phyloP scores from a whole-genome alignment of 2,113 vertebrate genomes.

The Xenopus borealis region DNA sequence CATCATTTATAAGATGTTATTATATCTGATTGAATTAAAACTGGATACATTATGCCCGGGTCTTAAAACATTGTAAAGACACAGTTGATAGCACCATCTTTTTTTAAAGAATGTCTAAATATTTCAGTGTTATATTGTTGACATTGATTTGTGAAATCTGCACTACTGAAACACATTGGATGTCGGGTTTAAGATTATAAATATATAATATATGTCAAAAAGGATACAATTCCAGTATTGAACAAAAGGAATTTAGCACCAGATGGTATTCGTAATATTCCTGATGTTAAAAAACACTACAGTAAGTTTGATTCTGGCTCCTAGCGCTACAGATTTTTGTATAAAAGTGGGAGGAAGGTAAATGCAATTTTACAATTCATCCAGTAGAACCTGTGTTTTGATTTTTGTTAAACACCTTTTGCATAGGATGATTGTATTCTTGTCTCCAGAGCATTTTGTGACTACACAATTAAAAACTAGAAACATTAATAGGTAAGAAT shows the following conservation, averaged over 20 bases:
- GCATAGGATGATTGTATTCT: conserved; percentile 74
- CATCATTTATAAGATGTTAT: conserved; percentile 28
- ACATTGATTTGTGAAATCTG: conserved; percentile 59
- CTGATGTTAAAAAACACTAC: conserved; percentile 63
- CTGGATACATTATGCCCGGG: conserved; percentile 68
- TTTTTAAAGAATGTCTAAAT: conserved; percentile 72
- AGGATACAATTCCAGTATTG: conserved; percentile 85
- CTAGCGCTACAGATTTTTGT: conserved; percentile 53
- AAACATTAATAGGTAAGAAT: conserved; percentile 49
- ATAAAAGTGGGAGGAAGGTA: conserved; percentile 58
- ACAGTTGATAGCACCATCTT: conserved; percentile 86
- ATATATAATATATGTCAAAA: conserved; percentile 67
- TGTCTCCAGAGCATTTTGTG: conserved; percentile 55
- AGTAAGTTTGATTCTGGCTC: conserved; percentile 69
- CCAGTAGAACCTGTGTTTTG: conserved; percentile 63
- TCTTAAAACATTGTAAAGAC: conserved; percentile 62
- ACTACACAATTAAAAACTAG: conserved; percentile 52
- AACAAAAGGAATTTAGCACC: conserved; percentile 84
- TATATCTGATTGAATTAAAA: conserved; percentile 43
- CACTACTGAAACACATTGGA: conserved; percentile 66
- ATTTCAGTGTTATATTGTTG: conserved; percentile 79
- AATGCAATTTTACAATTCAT: conserved; percentile 54
- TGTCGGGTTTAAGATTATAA: conserved; percentile 67
- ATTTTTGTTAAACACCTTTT: conserved; percentile 54
- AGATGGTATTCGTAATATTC: conserved; percentile 72